Conservation (phyloP, 2,797 vertebrate species). For the Mormyrus hasselquistii region DNA sequence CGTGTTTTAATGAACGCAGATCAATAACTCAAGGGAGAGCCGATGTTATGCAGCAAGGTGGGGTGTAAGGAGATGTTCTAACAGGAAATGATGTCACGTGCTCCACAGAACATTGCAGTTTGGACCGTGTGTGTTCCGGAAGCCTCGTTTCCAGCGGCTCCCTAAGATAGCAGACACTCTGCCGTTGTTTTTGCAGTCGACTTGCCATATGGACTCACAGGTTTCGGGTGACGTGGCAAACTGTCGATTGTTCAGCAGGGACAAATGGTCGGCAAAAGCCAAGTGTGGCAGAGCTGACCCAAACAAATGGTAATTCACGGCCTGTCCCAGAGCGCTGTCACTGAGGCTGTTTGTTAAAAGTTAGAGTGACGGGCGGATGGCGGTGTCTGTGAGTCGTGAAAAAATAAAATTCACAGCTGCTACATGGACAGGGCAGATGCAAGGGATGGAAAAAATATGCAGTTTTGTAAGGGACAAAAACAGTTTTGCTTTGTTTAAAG, state of each 20-base stretch:
- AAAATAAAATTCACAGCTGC: background rate
- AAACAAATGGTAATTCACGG: background rate
- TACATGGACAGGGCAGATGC: background rate
- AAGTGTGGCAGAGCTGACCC: background rate
- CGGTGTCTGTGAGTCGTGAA: background rate
- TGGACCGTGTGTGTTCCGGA: background rate
- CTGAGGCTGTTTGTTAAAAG: background rate
- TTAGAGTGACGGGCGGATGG: background rate
- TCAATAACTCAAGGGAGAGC: background rate
- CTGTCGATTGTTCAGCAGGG: constrained; percentile 39
- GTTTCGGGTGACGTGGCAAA: constrained; percentile 25
- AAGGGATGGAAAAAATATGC: background rate
- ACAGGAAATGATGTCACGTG: background rate
- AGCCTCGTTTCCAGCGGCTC: too few relatives aligned
- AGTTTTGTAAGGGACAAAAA: background rate
- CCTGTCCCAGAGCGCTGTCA: background rate
- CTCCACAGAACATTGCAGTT: background rate
- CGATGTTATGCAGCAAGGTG: background rate
- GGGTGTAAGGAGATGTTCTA: background rate
- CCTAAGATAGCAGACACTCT: background rate
- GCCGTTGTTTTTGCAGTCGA: constrained; percentile 6
- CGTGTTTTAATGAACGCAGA: background rate
- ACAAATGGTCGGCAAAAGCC: constrained; percentile 20
- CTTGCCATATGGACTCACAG: constrained; percentile 20
- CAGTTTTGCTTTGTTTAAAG: background rate